A percentile compares a stretch with the other conserved stretches of the same genome.
Evolutionary conservation across 2,113 vertebrate species (phyloP).

Genomic region (Melospiza georgiana): DNA sequence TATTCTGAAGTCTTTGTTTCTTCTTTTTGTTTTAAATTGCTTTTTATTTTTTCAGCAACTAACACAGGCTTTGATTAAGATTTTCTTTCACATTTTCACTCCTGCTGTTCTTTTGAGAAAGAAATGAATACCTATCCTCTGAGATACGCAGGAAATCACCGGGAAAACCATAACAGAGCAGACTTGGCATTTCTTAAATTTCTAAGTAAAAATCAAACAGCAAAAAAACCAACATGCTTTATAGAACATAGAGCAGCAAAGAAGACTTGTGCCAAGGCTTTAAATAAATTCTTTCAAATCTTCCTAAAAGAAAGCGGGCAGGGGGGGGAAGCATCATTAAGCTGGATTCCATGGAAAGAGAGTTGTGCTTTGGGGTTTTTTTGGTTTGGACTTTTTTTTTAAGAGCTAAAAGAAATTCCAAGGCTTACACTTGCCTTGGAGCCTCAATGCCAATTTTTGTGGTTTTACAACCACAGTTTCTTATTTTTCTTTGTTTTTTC

Average conservation of each 20-base stretch:
- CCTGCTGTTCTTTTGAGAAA: conserved; percentile 25
- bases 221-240: background rate
- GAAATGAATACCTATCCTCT: conserved; percentile 20
- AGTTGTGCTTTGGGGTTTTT: conserved; percentile 31
- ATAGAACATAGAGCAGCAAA: conserved; percentile 9
- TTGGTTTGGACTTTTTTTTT: conserved; percentile 15
- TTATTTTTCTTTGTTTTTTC: background rate
- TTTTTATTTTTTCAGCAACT: background rate
- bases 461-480: conserved; percentile 51
- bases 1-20: background rate
- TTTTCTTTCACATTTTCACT: conserved; percentile 13
- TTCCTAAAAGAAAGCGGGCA: background rate
- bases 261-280: background rate
- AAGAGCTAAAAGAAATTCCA: conserved; percentile 60
- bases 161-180: background rate
- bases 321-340: background rate
- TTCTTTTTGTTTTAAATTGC: conserved; percentile 2
- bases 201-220: conserved; percentile 19
- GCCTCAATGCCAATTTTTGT: conserved; percentile 51
- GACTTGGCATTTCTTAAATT: conserved; percentile 10
- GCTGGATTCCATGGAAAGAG: conserved; percentile 45
- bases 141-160: conserved; percentile 4
- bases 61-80: background rate
- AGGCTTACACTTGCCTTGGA: conserved; percentile 59
- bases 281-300: conserved; percentile 14